Evolutionary conservation across 2,113 vertebrate genomes (phyloP).

Genomic region (Tenrec ecaudatus): DNA sequence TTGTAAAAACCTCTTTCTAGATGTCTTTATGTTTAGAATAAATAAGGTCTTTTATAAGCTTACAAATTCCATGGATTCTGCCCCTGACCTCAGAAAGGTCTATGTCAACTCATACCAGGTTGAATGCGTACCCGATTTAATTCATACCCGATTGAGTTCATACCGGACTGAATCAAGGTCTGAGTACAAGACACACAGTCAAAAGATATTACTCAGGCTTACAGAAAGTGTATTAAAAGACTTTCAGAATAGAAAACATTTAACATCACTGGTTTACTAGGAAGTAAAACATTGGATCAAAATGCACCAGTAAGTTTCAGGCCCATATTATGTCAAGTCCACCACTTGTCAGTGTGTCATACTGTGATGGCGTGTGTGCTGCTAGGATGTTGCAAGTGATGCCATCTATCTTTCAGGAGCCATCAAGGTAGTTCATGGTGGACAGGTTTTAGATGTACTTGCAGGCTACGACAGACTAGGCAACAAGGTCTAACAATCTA

Average conservation of each 20-base stretch:
- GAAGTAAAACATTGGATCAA: background rate
- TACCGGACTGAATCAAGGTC: background rate
- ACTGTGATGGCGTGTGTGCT: background rate
- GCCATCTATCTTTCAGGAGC: background rate
- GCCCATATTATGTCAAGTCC: background rate
- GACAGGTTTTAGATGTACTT: background rate
- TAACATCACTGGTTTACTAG: background rate
- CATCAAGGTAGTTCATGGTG: background rate
- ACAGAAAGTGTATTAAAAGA: background rate
- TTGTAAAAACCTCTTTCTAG: background rate
- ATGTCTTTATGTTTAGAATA: conserved; percentile 30
- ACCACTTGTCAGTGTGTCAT: background rate
- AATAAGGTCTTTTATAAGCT: background rate
- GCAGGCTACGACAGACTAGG: background rate
- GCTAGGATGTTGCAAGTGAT: background rate
- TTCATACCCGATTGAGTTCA: too few relatives aligned
- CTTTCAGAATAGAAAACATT: conserved; percentile 7
- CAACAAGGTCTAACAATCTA: background rate
- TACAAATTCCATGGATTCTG: background rate
- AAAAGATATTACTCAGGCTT: conserved; percentile 10
- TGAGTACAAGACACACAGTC: background rate
- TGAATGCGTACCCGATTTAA: too few relatives aligned
- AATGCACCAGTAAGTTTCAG: background rate
- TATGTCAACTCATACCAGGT: background rate
- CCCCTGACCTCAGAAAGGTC: background rate